Base-by-base conservation (phyloP, 2,797 vertebrate species). In the Danionella dracula region DNA sequence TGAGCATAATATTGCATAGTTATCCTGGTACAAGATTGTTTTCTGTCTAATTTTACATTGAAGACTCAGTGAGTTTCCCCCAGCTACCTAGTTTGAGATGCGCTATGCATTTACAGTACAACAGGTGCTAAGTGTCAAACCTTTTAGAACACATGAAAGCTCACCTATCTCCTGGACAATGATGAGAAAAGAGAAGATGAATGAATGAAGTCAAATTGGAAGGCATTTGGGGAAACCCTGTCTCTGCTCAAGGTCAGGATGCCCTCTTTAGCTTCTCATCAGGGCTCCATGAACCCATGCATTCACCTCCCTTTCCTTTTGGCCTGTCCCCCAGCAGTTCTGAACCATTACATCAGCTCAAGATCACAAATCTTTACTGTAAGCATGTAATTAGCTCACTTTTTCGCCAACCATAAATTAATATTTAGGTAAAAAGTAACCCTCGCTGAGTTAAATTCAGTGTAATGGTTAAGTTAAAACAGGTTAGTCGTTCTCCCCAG, bases 211-310 rank as follows among this genome's bases (percentile, higher is more conserved):
- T 21, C 37, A 35, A 41, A 29, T 35, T 21, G 58, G 63, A 71
- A 73, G 74, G 55, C 38, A 21, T 50, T 27, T 38, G 32, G 44
- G 29, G 64, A 23, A 73, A 64, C 68, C 48, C 34, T 31, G 8
- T 40, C 48, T 46, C 16, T 61, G 63, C 16, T 17, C 19, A 8
- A 60, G 71, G 68, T 73, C 67, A 68, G 64, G 58, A 35, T 34
- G 75, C 44, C 49, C 71, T 40, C 37, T 29, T 72, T 77, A 60
- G 67, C 72, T 63, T 70, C 71, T 70, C 40, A 40, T 67, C 70
- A 60, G 85, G 77, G 83, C 84, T 79, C 56, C 50, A 50, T 68
- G 79, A 88, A 84, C 82, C 75, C 29, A 73, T 64, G 59, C 41
- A 44, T 76, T 56, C 54, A 20, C 17, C 74, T 63, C 51, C 70